Evolutionary conservation across 2,888 invertebrate species (phyloP).

Genomic region (Chrysolina oricalcia): DNA sequence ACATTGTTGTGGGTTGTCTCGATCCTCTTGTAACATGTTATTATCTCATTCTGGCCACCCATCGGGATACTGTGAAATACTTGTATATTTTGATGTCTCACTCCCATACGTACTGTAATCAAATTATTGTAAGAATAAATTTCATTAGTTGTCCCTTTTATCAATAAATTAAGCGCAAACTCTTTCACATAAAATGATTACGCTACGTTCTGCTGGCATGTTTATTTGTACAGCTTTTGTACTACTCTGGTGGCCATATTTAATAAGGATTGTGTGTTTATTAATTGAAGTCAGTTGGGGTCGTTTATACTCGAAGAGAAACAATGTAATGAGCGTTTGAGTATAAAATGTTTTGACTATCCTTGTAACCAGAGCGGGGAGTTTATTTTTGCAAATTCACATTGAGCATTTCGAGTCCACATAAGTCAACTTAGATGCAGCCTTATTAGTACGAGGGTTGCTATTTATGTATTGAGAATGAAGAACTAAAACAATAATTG

Average conservation of each 20-base stretch:
- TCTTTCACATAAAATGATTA: conserved; percentile 31
- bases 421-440: no score
- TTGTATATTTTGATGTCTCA: conserved; percentile 36
- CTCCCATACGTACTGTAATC: conserved; percentile 17
- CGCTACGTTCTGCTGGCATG: conserved; percentile 14
- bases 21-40: conserved; percentile 21
- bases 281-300: conserved; percentile 14
- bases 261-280: conserved; percentile 21
- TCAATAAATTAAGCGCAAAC: conserved; percentile 26
- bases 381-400: no score
- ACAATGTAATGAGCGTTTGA: not conserved
- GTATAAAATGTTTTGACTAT: not conserved
- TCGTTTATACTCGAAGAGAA: not conserved
- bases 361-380: not conserved
- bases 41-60: conserved; percentile 28
- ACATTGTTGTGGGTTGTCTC: conserved; percentile 26
- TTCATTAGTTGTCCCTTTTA: conserved; percentile 25
- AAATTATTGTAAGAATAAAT: conserved; percentile 29
- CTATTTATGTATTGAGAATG: no score
- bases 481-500: no score
- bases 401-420: no score
- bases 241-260: conserved; percentile 33
- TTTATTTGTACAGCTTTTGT: conserved; percentile 35
- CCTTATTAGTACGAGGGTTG: no score
- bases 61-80: conserved; percentile 30